Evolutionary conservation across 2,888 invertebrate species (phyloP).

Genomic region (Vesta saturnalis): DNA sequence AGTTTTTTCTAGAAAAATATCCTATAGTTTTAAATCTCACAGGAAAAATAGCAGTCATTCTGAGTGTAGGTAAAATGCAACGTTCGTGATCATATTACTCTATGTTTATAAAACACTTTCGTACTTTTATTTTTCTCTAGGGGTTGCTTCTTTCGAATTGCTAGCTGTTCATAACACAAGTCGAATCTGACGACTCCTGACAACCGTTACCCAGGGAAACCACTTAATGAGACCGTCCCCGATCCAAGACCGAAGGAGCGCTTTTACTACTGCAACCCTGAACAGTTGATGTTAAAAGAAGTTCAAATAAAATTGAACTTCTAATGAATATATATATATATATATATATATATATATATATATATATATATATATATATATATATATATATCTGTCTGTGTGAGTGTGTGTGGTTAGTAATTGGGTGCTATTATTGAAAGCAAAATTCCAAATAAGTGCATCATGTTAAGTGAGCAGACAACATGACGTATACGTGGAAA

Average conservation of each 20-base stretch:
- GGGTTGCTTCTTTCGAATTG: slow-evolving; percentile 44
- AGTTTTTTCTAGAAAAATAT: background rate
- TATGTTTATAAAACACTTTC: slow-evolving; percentile 47
- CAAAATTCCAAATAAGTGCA: too few species aligned
- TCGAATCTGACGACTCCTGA: slow-evolving; percentile 55
- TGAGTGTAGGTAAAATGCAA: slow-evolving; percentile 13
- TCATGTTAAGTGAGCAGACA: too few species aligned
- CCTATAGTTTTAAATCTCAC: slow-evolving; percentile 17
- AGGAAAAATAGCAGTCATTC: slow-evolving; percentile 21
- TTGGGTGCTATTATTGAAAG: too few species aligned
- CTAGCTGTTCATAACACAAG: slow-evolving; percentile 50
- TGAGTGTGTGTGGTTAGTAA: too few species aligned
- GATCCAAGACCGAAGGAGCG: slow-evolving; percentile 44
- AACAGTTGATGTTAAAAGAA: slow-evolving; percentile 57
- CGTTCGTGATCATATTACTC: slow-evolving; percentile 40
- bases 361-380: too few species aligned
- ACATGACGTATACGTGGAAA: too few species aligned
- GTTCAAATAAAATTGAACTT: slow-evolving; percentile 41
- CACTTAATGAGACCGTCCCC: slow-evolving; percentile 59
- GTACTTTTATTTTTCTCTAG: slow-evolving; percentile 42
- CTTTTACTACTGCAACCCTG: slow-evolving; percentile 53
- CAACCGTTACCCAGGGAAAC: slow-evolving; percentile 61
- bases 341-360: too few species aligned
- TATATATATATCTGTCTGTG: too few species aligned
- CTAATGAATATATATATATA: slow-evolving; percentile 37